Conservation (phyloP, 2,113 vertebrate species). For the Neodontobutis hainanensis region DNA sequence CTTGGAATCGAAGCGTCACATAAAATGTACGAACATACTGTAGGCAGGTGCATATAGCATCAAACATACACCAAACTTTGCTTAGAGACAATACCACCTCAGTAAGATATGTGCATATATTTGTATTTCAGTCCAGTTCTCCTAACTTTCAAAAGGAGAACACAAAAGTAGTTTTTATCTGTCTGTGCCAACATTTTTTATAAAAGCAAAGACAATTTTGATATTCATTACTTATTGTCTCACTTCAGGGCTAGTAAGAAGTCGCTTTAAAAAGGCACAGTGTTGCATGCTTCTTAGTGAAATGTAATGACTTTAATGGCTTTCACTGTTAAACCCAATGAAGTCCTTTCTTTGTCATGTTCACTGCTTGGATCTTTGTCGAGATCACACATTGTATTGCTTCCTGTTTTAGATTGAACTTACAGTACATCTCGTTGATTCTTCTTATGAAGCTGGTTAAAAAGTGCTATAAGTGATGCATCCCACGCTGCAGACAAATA, state of each 20-base stretch:
- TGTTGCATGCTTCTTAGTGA: slow-evolving; percentile 63
- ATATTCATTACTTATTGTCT: slow-evolving; percentile 26
- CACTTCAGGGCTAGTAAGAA: slow-evolving; percentile 30
- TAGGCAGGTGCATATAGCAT: slow-evolving; percentile 75
- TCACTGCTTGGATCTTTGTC: slow-evolving; percentile 5
- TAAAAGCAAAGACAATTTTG: slow-evolving; percentile 60
- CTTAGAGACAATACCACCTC: slow-evolving; percentile 73
- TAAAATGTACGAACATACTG: slow-evolving; percentile 71
- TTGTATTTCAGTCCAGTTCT: slow-evolving; percentile 5
- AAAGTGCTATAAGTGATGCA: slow-evolving; percentile 12
- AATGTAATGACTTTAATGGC: slow-evolving; percentile 29
- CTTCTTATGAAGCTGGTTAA: slow-evolving; percentile 13
- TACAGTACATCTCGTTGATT: slow-evolving; percentile 10
- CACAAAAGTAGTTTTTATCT: slow-evolving; percentile 81
- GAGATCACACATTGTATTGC: slow-evolving; percentile 50
- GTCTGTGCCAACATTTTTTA: slow-evolving; percentile 46
- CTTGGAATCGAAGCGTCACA: slow-evolving; percentile 88
- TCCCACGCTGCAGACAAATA: slow-evolving; percentile 1
- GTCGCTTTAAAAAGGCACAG: slow-evolving; percentile 63
- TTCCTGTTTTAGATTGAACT: slow-evolving; percentile 33
- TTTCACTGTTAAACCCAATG: slow-evolving; percentile 9
- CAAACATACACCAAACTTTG: slow-evolving; percentile 43
- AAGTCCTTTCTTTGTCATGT: slow-evolving; percentile 5
- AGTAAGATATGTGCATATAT: slow-evolving; percentile 68
- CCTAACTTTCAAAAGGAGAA: slow-evolving; percentile 76